Conservation (phyloP, 2,797 vertebrate species). For the Pseudomugil tenellus region DNA sequence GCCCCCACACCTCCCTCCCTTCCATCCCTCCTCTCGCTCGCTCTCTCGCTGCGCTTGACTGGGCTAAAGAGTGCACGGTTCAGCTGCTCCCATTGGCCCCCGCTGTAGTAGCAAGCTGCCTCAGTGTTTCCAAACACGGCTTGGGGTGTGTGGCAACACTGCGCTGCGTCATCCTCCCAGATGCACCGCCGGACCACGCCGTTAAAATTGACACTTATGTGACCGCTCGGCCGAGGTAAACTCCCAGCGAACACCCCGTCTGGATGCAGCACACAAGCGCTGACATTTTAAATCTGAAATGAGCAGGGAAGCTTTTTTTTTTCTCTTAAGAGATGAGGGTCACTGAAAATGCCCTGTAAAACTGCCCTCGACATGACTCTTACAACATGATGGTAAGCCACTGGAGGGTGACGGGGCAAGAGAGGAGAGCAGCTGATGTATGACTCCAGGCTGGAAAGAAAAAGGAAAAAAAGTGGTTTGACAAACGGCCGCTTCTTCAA, state of each 20-base stretch:
- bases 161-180: slow-evolving; percentile 70
- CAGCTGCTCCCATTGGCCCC: slow-evolving; percentile 74
- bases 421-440: slow-evolving; percentile 45
- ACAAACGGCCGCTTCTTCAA: slow-evolving; percentile 65
- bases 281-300: slow-evolving; percentile 56
- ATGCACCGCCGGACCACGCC: slow-evolving; percentile 53
- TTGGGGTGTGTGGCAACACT: slow-evolving; percentile 80
- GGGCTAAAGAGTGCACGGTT: slow-evolving; percentile 74
- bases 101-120: slow-evolving; percentile 60
- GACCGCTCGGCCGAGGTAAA: slow-evolving; percentile 62
- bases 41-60: slow-evolving; percentile 53
- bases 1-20: slow-evolving; percentile 10
- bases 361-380: slow-evolving; percentile 26
- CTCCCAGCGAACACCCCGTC: slow-evolving; percentile 14
- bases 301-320: slow-evolving; percentile 8
- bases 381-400: slow-evolving; percentile 9
- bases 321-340: slow-evolving; percentile 12
- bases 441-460: slow-evolving; percentile 33
- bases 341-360: slow-evolving; percentile 13
- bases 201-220: slow-evolving; percentile 64
- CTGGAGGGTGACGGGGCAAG: slow-evolving; percentile 29
- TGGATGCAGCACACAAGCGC: slow-evolving; percentile 13
- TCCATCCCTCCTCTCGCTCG: not conserved
- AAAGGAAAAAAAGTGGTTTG: slow-evolving; percentile 32
- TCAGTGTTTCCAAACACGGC: slow-evolving; percentile 76